These are phyloP conservation scores for Pygocentrus nattereri DNA, from an alignment of 2,797 vertebrate genomes.

Conservation along the genomic window DNA sequence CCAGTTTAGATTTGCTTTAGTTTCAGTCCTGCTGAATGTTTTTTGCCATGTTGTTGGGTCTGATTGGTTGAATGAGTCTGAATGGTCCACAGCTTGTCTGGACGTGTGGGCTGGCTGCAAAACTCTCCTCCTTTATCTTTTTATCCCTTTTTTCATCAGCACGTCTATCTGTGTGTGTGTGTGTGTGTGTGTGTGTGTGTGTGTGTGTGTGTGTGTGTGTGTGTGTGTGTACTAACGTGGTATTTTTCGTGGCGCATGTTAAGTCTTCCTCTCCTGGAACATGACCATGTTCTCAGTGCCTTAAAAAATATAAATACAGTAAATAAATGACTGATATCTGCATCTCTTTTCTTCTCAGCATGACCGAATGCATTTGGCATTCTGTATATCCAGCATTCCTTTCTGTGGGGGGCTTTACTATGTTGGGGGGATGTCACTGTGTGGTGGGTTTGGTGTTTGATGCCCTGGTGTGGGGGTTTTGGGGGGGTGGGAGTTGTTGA, in stretches of 20 bases:
- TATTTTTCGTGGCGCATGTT: constrained; percentile 20
- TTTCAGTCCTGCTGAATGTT: background rate
- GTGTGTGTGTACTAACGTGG: background rate
- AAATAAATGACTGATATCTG: background rate
- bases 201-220: constrained; percentile 13
- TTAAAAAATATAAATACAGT: background rate
- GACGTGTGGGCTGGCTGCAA: background rate
- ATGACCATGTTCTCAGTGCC: background rate
- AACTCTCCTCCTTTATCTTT: no score
- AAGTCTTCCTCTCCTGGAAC: background rate
- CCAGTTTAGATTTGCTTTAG: no score
- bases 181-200: background rate
- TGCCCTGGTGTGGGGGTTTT: background rate
- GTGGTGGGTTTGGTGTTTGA: background rate
- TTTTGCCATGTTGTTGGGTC: background rate
- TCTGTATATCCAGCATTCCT: background rate
- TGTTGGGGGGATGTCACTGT: background rate
- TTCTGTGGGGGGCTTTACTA: background rate
- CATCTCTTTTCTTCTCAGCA: background rate
- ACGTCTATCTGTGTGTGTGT: background rate
- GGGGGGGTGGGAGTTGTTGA: background rate
- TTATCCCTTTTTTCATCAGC: no score
- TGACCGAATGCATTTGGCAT: background rate
- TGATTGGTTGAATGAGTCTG: background rate
- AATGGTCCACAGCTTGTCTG: background rate